A percentile compares a stretch with the other conserved stretches of the same genome.
Conservation (phyloP, 2,888 invertebrate genomes). For the Tricholauxania praeusta region DNA sequence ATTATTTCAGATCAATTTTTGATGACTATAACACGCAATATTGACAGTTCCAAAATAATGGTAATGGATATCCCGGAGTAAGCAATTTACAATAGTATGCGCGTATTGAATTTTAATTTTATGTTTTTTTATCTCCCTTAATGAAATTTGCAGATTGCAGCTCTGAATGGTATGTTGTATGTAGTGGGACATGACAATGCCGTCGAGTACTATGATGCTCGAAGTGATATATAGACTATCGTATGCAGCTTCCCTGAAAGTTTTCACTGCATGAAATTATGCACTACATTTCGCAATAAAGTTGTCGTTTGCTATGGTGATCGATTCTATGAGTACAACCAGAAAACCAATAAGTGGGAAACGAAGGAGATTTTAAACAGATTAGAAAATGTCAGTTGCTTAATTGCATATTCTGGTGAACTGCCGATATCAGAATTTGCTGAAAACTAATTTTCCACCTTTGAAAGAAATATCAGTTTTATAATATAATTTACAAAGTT, state of each 20-base stretch:
- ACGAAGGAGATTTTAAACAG: too few relatives aligned
- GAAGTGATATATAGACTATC: constrained; percentile 85
- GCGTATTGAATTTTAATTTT: background rate
- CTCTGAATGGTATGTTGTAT: constrained; percentile 88
- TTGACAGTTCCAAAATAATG: constrained; percentile 83
- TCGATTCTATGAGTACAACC: constrained; percentile 87
- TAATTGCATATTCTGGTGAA: too few relatives aligned
- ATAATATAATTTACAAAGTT: too few relatives aligned
- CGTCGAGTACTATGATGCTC: constrained; percentile 85
- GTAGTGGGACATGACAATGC: constrained; percentile 95
- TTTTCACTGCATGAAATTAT: too few relatives aligned
- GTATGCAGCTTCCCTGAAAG: too few relatives aligned
- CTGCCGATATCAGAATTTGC: too few relatives aligned
- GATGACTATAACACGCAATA: constrained; percentile 59
- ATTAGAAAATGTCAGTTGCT: too few relatives aligned
- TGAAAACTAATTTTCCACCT: too few relatives aligned
- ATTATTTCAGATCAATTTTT: constrained; percentile 77
- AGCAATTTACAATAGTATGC: constrained; percentile 56
- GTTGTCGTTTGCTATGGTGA: constrained; percentile 66
- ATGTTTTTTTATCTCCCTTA: constrained; percentile 8
- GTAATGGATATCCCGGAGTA: constrained; percentile 91
- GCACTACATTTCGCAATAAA: too few relatives aligned
- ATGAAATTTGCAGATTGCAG: constrained; percentile 79
- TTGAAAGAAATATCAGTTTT: too few relatives aligned
- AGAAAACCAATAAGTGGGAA: constrained; percentile 83